Conservation (phyloP, 2,797 vertebrate genomes). For the Hydrolagus colliei region DNA sequence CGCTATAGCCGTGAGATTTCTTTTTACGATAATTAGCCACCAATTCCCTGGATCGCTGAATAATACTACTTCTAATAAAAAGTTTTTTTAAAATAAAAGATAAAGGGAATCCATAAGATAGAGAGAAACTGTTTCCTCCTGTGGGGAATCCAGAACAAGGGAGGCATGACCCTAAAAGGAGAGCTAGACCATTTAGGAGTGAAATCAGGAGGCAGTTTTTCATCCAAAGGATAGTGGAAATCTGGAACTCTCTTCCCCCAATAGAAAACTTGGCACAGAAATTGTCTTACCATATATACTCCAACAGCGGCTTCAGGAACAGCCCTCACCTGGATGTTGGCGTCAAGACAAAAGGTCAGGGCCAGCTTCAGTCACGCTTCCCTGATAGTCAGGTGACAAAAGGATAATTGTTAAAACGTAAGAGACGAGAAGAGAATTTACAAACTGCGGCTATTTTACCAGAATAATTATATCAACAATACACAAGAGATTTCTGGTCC, state of each 20-base stretch:
- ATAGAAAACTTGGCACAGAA: slow-evolving; percentile 30
- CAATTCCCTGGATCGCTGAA: neutral
- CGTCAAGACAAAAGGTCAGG: slow-evolving; percentile 74
- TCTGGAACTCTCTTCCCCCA: too few relatives aligned
- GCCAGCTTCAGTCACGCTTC: slow-evolving; percentile 73
- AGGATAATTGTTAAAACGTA: slow-evolving; percentile 72
- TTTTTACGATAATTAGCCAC: neutral
- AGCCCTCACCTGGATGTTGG: slow-evolving; percentile 75
- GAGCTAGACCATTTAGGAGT: too few relatives aligned
- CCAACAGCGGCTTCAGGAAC: slow-evolving; percentile 25
- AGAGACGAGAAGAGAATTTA: slow-evolving; percentile 68
- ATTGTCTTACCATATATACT: slow-evolving; percentile 30
- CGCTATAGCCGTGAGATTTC: too few relatives aligned
- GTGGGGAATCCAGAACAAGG: too few relatives aligned
- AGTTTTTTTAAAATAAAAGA: too few relatives aligned
- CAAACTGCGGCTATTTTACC: slow-evolving; percentile 66
- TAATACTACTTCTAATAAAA: too few relatives aligned
- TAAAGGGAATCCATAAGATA: too few relatives aligned
- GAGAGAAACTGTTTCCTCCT: too few relatives aligned
- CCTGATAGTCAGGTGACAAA: slow-evolving; percentile 93
- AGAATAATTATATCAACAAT: slow-evolving; percentile 47
- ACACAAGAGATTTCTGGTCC: slow-evolving; percentile 26
- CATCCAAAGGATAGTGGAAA: too few relatives aligned
- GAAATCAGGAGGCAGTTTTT: too few relatives aligned
- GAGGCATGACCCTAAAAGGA: too few relatives aligned